Percentiles rank a stretch among this genome's conserved stretches.
These are phyloP conservation scores for Tenodera sinensis DNA, from an alignment of 2,888 invertebrate species.

Conservation along the genomic window DNA sequence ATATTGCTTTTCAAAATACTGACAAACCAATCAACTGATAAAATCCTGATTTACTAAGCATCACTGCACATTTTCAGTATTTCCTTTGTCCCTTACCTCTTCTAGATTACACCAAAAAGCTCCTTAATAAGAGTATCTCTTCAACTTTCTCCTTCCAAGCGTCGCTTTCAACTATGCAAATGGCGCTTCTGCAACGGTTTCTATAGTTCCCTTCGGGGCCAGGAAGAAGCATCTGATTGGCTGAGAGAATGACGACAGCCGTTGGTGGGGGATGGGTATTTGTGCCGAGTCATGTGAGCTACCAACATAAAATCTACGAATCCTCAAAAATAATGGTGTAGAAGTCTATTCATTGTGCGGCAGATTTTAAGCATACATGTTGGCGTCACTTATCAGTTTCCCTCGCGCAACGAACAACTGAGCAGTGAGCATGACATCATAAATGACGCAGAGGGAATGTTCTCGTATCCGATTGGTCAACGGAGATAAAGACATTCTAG, in stretches of 20 bases:
- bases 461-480: background rate
- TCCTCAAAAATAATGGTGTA: background rate
- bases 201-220: background rate
- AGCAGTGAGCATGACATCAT: background rate
- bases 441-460: background rate
- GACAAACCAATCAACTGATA: no score
- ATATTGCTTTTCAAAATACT: no score
- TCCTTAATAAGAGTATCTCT: background rate
- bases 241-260: background rate
- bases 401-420: background rate
- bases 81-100: background rate
- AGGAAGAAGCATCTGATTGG: background rate
- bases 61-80: no score
- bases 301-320: background rate
- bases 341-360: background rate
- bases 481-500: background rate
- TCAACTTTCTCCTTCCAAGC: background rate
- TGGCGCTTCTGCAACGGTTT: background rate
- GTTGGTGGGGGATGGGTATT: background rate
- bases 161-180: background rate
- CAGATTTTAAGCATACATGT: background rate
- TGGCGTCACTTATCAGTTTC: background rate
- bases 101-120: background rate
- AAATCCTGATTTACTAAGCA: no score
- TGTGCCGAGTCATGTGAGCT: background rate